phyloP scores from a whole-genome alignment of 30 jellyfish, hydroid and myxozoan genomes.

The Haliclystus octoradiatus region DNA sequence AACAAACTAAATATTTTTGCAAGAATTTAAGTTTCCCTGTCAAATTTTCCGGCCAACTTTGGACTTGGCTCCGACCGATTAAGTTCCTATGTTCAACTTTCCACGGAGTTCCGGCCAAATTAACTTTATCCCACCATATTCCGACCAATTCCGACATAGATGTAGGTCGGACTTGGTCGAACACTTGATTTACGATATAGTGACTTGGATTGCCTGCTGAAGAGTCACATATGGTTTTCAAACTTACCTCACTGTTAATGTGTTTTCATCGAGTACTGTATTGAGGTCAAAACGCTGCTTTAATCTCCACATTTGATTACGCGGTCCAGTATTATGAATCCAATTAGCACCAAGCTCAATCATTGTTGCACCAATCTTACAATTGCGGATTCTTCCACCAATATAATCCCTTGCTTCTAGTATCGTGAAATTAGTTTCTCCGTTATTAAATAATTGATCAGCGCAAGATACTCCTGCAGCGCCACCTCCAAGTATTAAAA shows the following conservation, averaged over 20 bases:
- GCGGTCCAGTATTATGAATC: constrained; percentile 42
- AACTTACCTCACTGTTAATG: constrained; percentile 26
- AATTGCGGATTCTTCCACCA: constrained; percentile 62
- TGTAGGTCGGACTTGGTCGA: no score
- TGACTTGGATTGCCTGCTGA: no score
- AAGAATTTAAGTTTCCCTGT: no score
- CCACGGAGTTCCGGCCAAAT: no score
- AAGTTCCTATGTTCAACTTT: no score
- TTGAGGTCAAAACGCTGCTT: constrained; percentile 17
- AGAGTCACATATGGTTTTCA: no score
- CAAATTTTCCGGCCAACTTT: no score
- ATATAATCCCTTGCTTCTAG: constrained; percentile 64
- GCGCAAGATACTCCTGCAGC: constrained; percentile 67
- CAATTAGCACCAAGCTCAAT: constrained; percentile 80
- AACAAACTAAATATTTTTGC: no score
- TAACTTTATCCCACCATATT: no score
- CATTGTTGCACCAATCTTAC: constrained; percentile 25
- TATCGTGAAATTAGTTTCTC: constrained; percentile 38
- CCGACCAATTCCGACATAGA: no score
- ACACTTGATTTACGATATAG: no score
- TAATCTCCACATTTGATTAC: constrained; percentile 9
- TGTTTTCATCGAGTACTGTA: constrained; percentile 18
- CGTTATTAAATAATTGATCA: constrained; percentile 18
- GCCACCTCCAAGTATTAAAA: constrained; percentile 49
- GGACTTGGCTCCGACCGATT: no score